A percentile compares a stretch with the other conserved stretches of the same genome.
phyloP scores from a whole-genome alignment of 2,888 invertebrate species.

The Nipponacmea schrenckii region DNA sequence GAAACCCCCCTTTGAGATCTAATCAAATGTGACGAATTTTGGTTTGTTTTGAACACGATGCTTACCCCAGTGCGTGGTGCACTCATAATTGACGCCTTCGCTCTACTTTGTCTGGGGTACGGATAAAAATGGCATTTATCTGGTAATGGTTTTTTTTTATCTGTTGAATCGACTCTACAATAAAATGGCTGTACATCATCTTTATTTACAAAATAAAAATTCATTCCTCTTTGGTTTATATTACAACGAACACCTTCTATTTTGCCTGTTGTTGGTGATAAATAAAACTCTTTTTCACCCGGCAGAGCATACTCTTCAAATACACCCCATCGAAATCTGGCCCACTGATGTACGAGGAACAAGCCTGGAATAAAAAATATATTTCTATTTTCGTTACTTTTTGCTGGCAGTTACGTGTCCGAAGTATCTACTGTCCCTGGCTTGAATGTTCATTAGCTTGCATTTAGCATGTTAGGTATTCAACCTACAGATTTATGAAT shows the following conservation, averaged over 20 bases:
- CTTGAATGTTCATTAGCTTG: too few relatives aligned
- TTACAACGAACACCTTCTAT: slow-evolving; percentile 46
- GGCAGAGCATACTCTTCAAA: slow-evolving; percentile 50
- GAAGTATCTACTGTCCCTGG: too few relatives aligned
- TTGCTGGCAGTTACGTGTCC: too few relatives aligned
- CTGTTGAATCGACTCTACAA: background rate
- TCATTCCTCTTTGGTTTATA: slow-evolving; percentile 34
- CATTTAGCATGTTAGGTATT: too few relatives aligned
- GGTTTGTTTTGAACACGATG: too few relatives aligned
- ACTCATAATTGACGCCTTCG: slow-evolving; percentile 51
- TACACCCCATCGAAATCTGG: slow-evolving; percentile 55
- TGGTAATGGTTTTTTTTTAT: slow-evolving; percentile 36
- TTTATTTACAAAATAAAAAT: slow-evolving; percentile 3
- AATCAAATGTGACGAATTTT: too few relatives aligned
- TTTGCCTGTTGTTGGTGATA: slow-evolving; percentile 42
- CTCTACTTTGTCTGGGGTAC: slow-evolving; percentile 34
- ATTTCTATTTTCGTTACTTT: too few relatives aligned
- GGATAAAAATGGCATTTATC: slow-evolving; percentile 48
- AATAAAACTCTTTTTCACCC: slow-evolving; percentile 50
- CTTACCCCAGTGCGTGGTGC: slow-evolving; percentile 31
- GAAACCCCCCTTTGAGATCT: too few relatives aligned
- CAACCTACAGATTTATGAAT: too few relatives aligned
- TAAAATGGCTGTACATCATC: background rate
- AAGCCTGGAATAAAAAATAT: slow-evolving; percentile 34
- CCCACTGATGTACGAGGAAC: slow-evolving; percentile 55